These are phyloP conservation scores for Thumatha senex DNA, from an alignment of 2,888 invertebrate genomes.

Conservation along the genomic window DNA sequence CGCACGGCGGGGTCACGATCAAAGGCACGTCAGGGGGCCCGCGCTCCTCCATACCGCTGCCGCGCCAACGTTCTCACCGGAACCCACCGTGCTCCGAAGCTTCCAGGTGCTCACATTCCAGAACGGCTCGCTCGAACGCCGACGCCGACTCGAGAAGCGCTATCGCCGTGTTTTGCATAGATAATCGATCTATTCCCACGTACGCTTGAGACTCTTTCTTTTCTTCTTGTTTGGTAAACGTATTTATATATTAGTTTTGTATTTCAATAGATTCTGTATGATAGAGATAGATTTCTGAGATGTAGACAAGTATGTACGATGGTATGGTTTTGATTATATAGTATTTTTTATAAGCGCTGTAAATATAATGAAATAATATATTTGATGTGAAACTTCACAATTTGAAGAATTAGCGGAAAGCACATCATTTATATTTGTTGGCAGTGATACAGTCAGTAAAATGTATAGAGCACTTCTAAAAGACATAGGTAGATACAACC, in stretches of 20 bases:
- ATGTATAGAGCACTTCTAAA: slow-evolving; percentile 49
- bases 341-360: slow-evolving; percentile 19
- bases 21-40: slow-evolving; percentile 78
- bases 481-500: slow-evolving; percentile 42
- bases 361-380: slow-evolving; percentile 16
- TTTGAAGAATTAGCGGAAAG: slow-evolving; percentile 14
- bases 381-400: slow-evolving; percentile 9
- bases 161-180: slow-evolving; percentile 81
- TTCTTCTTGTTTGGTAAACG: slow-evolving; percentile 52
- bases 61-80: slow-evolving; percentile 82
- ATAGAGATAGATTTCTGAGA: no score
- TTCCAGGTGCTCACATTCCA: slow-evolving; percentile 78
- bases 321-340: slow-evolving; percentile 59
- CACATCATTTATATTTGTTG: slow-evolving; percentile 30
- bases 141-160: slow-evolving; percentile 74
- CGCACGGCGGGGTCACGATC: slow-evolving; percentile 71
- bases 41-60: slow-evolving; percentile 84
- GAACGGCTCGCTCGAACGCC: slow-evolving; percentile 73
- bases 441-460: slow-evolving; percentile 36
- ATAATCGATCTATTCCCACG: slow-evolving; percentile 58
- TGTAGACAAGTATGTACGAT: slow-evolving; percentile 56
- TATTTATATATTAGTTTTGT: slow-evolving; percentile 43
- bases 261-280: slow-evolving; percentile 36
- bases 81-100: slow-evolving; percentile 76
- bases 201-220: slow-evolving; percentile 44